Evolutionary conservation across 2,888 invertebrate species (phyloP), one percentile per base, ranked within the genome.

Genomic region (Agrotis segetum): DNA sequence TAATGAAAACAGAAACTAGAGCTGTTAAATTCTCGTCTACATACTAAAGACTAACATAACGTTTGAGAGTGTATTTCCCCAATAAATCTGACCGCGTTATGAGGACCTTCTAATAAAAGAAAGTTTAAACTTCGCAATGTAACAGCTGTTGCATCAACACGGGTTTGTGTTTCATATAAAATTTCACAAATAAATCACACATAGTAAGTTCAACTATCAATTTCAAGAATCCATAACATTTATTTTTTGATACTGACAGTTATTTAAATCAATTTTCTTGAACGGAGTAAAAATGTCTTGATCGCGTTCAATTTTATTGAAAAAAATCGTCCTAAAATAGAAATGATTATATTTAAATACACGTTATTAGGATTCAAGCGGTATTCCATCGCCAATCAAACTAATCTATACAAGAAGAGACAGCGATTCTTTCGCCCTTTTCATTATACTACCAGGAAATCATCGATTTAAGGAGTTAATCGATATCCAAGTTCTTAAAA

Each of bases 401-500:
- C 67, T 73, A 81, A 47, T 29, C 40, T 49, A 40, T 19, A 13
- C 34, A 61, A 73, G n/a, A 69, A 67, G 49, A 74, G 29, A 74
- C 60, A 64, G 50, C 50, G 2, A 29, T 67, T 56, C 69, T 69
- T 73, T 66, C 11, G 29, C 29, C 46, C 40, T 71, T 67, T 71
- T 81, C 67, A 79, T 65, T 68, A 81, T 65, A 74, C 21, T 63
- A 82, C 72, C 73, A 71, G 72, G 17, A 59, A 66, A 53, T 52
- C 47, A 61, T 58, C 1, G 17, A 11, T 14, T 52, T 29, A 24
- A 67, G 47, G 17, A 74, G 24, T 80, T 94, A 98, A 94, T 98
- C 98, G 76, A 98, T 97, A 59, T 97, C 97, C 49, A 98, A 89
- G 86, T 97, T 97, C 85, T 97, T 97, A 85, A 98, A 98, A 11